phyloP scores from a whole-genome alignment of 1,140 invertebrate genomes.

The Oryctes rhinoceros region DNA sequence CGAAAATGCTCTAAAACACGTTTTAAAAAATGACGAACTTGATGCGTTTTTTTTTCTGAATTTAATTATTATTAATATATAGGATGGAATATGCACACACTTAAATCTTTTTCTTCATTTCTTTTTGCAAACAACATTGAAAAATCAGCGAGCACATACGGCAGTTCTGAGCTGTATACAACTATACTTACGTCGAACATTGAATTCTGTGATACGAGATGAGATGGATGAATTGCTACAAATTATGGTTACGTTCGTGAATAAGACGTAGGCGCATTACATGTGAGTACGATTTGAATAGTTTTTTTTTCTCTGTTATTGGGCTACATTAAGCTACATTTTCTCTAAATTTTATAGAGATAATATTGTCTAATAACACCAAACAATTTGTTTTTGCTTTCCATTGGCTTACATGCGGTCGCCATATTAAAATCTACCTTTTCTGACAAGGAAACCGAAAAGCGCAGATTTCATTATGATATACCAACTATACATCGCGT shows the following conservation, averaged over 20 bases:
- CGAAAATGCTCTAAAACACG: not conserved
- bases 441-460: not conserved
- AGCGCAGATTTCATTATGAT: not conserved
- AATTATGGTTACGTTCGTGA: not conserved
- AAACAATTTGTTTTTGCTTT: conserved; percentile 8
- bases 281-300: not conserved
- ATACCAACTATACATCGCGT: not conserved
- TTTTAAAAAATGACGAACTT: conserved; percentile 2
- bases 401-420: not conserved
- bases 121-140: conserved; percentile 1
- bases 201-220: not conserved
- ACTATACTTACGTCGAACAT: conserved; percentile 17
- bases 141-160: conserved; percentile 11
- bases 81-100: conserved; percentile 28
- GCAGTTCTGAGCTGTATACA: conserved; percentile 31
- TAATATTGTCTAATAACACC: conserved; percentile 35
- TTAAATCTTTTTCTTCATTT: not conserved
- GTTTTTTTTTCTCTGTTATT: not conserved
- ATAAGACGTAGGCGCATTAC: not conserved
- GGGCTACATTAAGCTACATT: conserved; percentile 31
- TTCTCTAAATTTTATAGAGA: conserved; percentile 27
- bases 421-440: not conserved
- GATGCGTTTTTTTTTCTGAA: not conserved
- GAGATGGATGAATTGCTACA: not conserved
- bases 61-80: conserved; percentile 1